Conservation (phyloP, 2,888 invertebrate genomes). For the Hybos culiciformis region DNA sequence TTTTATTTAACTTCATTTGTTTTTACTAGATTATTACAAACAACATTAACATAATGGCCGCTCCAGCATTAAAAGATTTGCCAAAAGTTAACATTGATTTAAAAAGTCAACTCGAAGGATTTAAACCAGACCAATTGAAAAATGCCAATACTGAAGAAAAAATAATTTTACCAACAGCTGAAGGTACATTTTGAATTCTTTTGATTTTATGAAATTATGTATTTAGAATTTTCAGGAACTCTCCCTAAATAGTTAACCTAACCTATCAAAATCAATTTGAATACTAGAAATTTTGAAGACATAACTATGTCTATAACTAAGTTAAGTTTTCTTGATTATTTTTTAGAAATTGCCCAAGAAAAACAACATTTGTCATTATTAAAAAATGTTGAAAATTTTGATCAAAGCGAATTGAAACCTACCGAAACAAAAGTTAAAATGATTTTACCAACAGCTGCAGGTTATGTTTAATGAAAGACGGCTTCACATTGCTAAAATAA, state of each 20-base stretch:
- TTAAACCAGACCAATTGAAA: constrained; percentile 76
- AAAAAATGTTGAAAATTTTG: constrained; percentile 63
- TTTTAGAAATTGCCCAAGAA: constrained; percentile 57
- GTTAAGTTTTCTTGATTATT: constrained; percentile 1
- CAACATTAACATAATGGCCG: constrained; percentile 29
- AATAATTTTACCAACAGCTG: constrained; percentile 81
- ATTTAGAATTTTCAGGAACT: too few relatives aligned
- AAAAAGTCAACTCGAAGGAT: constrained; percentile 82
- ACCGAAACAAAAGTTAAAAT: constrained; percentile 72
- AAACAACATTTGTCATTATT: constrained; percentile 62
- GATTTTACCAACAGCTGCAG: constrained; percentile 71
- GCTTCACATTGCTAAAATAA: too few relatives aligned
- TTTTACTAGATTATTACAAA: too few relatives aligned
- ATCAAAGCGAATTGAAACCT: constrained; percentile 57
- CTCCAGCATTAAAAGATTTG: constrained; percentile 74
- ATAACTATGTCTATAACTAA: background rate
- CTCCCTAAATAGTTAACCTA: too few relatives aligned
- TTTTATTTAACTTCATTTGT: too few relatives aligned
- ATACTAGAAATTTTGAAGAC: background rate
- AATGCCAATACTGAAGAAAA: constrained; percentile 85
- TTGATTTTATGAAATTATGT: too few relatives aligned
- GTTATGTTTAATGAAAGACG: too few relatives aligned
- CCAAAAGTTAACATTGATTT: constrained; percentile 81
- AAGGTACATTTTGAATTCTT: too few relatives aligned
- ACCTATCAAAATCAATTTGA: background rate